A percentile compares a stretch with the other conserved stretches of the same genome.
These are phyloP conservation scores for Megathymus violae DNA, from an alignment of 1,140 invertebrate genomes.

Conservation along the genomic window DNA sequence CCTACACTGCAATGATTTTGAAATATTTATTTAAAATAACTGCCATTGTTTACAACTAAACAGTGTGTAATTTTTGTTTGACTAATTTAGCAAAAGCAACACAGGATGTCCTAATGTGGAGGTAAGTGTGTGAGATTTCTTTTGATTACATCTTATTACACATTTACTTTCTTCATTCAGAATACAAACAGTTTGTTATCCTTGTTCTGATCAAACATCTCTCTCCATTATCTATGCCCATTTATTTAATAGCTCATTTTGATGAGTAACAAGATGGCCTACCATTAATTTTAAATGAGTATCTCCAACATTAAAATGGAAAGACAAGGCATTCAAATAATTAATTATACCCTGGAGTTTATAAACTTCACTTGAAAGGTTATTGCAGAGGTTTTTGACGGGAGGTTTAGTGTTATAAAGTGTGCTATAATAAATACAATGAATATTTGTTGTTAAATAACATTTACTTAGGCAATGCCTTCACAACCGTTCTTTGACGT, in stretches of 20 bases:
- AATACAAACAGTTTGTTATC: background rate
- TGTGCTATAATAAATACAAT: background rate
- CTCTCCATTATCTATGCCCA: constrained; percentile 25
- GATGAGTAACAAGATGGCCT: constrained; percentile 68
- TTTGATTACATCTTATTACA: no score
- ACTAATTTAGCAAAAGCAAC: no score
- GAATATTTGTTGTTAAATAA: background rate
- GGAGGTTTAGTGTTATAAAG: background rate
- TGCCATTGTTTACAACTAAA: no score
- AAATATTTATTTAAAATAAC: no score
- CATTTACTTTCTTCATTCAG: background rate
- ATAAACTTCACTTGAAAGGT: constrained; percentile 22
- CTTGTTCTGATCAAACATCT: constrained; percentile 2
- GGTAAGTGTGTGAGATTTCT: no score
- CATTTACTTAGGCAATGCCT: background rate
- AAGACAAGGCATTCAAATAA: constrained; percentile 65
- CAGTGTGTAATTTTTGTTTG: no score
- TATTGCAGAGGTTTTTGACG: constrained; percentile 1
- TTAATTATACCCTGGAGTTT: constrained; percentile 62
- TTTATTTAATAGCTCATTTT: constrained; percentile 66
- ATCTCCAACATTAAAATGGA: constrained; percentile 60
- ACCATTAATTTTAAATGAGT: constrained; percentile 71
- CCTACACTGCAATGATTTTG: no score
- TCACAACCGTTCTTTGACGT: no score
- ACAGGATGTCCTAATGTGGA: no score